Percentiles rank a stretch among this genome's conserved stretches.
Evolutionary conservation across 2,797 vertebrate genomes (phyloP).

Genomic region (Epinephelus awoara): DNA sequence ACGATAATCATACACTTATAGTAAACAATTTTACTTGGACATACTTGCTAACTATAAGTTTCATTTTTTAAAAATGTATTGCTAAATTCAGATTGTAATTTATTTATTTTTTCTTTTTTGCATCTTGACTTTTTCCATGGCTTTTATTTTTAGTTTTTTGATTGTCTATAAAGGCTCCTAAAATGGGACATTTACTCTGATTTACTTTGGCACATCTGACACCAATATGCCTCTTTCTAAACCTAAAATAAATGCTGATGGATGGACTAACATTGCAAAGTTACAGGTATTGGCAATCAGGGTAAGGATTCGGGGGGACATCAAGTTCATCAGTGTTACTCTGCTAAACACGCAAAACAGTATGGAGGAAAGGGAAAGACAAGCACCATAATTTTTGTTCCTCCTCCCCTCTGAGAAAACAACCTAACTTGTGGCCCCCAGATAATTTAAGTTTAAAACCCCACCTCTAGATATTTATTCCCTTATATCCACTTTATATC

Average conservation of each 20-base stretch:
- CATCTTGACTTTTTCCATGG: no score
- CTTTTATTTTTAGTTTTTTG: not conserved
- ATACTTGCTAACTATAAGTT: no score
- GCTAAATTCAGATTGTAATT: no score
- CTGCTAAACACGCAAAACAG: not conserved
- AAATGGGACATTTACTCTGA: not conserved
- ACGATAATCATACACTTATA: no score
- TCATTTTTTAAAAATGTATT: no score
- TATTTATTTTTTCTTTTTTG: no score
- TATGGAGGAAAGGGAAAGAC: not conserved
- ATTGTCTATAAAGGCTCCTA: no score
- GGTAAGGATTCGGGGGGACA: not conserved
- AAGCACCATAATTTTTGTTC: not conserved
- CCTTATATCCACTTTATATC: constrained; percentile 56
- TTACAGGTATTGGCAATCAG: not conserved
- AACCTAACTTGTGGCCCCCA: not conserved
- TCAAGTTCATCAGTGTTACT: not conserved
- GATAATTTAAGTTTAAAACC: constrained; percentile 41
- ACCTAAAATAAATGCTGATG: not conserved
- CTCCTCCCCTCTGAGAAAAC: not conserved
- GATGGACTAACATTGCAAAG: not conserved
- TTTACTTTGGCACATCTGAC: not conserved
- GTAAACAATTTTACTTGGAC: no score
- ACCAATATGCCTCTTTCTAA: not conserved
- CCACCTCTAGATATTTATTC: constrained; percentile 27